Conservation (phyloP, 2,888 invertebrate species). For the Polyommatus icarus region DNA sequence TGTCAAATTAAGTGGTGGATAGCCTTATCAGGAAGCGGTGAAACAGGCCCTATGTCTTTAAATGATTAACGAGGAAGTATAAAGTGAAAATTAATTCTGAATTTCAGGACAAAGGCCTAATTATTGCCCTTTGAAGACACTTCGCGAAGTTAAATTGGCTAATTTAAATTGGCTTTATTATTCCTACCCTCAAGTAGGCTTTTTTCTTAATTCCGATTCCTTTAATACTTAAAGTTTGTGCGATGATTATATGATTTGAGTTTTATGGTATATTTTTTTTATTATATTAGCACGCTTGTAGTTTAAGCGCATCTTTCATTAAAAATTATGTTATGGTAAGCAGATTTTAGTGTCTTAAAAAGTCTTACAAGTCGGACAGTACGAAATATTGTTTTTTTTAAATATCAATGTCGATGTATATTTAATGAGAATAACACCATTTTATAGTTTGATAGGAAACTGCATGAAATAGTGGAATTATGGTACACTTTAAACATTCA, state of each 20-base stretch:
- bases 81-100: constrained; percentile 50
- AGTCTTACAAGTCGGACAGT: background rate
- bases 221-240: constrained; percentile 33
- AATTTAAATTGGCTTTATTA: constrained; percentile 61
- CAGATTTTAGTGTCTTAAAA: background rate
- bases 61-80: constrained; percentile 48
- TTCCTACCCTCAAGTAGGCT: constrained; percentile 38
- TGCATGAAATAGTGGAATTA: background rate
- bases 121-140: constrained; percentile 61
- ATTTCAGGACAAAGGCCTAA: constrained; percentile 61
- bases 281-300: background rate
- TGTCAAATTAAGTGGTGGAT: too few relatives aligned
- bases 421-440: background rate
- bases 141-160: constrained; percentile 52
- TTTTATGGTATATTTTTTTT: background rate
- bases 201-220: constrained; percentile 40
- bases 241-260: background rate
- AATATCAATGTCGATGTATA: background rate
- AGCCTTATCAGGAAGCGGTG: too few relatives aligned
- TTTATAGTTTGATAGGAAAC: background rate
- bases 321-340: too few relatives aligned
- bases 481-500: background rate
- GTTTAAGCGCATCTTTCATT: background rate
- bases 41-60: too few relatives aligned
- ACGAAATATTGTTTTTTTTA: background rate